These are phyloP conservation scores for Drosophila aldrichi DNA, from an alignment of 2,888 invertebrate genomes.

Conservation along the genomic window DNA sequence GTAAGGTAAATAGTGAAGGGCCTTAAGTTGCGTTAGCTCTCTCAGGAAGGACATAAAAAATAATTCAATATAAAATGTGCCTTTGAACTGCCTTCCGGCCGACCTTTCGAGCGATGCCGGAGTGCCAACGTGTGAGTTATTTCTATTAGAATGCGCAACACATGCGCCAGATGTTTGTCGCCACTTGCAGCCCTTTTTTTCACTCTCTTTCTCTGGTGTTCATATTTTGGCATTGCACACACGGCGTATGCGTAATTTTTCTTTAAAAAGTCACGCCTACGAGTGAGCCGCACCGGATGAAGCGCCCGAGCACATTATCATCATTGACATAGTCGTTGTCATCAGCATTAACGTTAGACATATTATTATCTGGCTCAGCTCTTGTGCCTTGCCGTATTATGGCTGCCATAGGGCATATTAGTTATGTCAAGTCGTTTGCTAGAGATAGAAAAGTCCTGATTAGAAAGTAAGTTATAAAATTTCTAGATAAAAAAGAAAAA, in stretches of 20 bases:
- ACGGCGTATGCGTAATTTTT: slow-evolving; percentile 61
- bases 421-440: background rate
- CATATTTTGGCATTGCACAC: slow-evolving; percentile 32
- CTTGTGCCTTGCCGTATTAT: slow-evolving; percentile 18
- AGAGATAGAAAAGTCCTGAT: background rate
- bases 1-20: slow-evolving; percentile 27
- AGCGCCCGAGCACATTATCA: slow-evolving; percentile 37
- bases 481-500: too few relatives aligned
- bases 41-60: slow-evolving; percentile 40
- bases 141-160: slow-evolving; percentile 65
- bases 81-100: slow-evolving; percentile 7
- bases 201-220: background rate
- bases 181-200: slow-evolving; percentile 57
- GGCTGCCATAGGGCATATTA: background rate
- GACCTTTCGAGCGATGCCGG: slow-evolving; percentile 14
- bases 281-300: slow-evolving; percentile 39
- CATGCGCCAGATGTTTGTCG: slow-evolving; percentile 56
- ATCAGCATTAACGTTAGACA: slow-evolving; percentile 70
- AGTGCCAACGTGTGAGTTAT: slow-evolving; percentile 55
- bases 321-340: slow-evolving; percentile 43
- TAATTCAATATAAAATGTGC: slow-evolving; percentile 63
- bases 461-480: too few relatives aligned
- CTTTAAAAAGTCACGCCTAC: slow-evolving; percentile 30
- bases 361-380: slow-evolving; percentile 57
- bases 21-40: slow-evolving; percentile 2